Percentiles rank a stretch among this genome's conserved stretches.
Conservation (phyloP, 1,140 invertebrate genomes). For the Drosophila pandora region DNA sequence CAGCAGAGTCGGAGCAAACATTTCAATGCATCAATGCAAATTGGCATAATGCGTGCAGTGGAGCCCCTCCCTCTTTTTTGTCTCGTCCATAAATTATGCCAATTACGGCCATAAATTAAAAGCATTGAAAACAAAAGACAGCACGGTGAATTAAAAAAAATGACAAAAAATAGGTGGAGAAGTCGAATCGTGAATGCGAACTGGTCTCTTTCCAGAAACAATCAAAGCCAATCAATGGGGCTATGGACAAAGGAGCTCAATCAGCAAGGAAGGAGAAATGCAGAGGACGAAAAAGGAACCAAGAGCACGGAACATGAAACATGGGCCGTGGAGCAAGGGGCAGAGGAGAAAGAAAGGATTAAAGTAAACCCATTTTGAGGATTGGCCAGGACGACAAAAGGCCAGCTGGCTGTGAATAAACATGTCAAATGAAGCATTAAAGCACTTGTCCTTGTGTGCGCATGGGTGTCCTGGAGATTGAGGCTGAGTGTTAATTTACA, state of each 20-base stretch:
- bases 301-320: slow-evolving; percentile 14
- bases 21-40: slow-evolving; percentile 62
- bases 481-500: slow-evolving; percentile 50
- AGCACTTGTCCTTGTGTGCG: slow-evolving; percentile 67
- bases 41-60: slow-evolving; percentile 60
- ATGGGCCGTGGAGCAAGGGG: slow-evolving; percentile 1
- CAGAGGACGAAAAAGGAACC: background rate
- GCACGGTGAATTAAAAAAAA: background rate
- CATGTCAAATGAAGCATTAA: slow-evolving; percentile 78
- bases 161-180: slow-evolving; percentile 7
- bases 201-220: slow-evolving; percentile 46
- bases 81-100: slow-evolving; percentile 66
- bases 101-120: slow-evolving; percentile 74
- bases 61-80: slow-evolving; percentile 12
- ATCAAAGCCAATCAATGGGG: slow-evolving; percentile 73
- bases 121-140: slow-evolving; percentile 43
- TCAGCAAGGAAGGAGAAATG: slow-evolving; percentile 39
- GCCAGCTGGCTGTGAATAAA: slow-evolving; percentile 75
- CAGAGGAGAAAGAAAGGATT: slow-evolving; percentile 52
- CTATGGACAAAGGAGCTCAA: slow-evolving; percentile 65
- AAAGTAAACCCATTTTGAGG: slow-evolving; percentile 61
- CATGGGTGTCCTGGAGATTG: slow-evolving; percentile 12
- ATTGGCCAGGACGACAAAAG: slow-evolving; percentile 63
- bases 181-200: background rate
- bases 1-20: slow-evolving; percentile 28